Evolutionary conservation across 2,113 vertebrate genomes (phyloP).

Genomic region (Larimichthys polyactis): DNA sequence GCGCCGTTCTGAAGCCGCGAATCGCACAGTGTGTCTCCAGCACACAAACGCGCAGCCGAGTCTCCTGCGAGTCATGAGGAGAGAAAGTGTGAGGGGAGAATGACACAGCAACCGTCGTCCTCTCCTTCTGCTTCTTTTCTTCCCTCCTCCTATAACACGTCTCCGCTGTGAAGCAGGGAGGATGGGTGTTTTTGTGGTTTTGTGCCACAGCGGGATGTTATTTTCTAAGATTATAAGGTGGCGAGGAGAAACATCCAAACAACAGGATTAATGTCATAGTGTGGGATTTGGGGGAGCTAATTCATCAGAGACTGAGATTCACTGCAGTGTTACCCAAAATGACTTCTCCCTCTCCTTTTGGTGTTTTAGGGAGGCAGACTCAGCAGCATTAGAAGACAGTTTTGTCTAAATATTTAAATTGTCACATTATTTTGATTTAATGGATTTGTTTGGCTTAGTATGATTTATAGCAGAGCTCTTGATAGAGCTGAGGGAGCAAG

Average conservation of each 20-base stretch:
- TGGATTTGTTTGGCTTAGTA: too few relatives aligned
- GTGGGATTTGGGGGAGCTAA: constrained; percentile 36
- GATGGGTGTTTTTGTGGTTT: neutral
- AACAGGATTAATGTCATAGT: constrained; percentile 53
- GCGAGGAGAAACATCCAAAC: constrained; percentile 27
- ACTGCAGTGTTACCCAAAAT: constrained; percentile 8
- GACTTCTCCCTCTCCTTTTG: constrained; percentile 7
- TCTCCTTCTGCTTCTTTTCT: neutral
- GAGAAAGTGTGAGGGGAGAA: constrained; percentile 44
- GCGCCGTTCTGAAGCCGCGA: neutral
- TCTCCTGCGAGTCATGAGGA: constrained; percentile 49
- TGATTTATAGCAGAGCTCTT: too few relatives aligned
- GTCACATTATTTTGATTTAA: too few relatives aligned
- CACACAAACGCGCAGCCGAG: neutral
- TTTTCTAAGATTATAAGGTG: constrained; percentile 53
- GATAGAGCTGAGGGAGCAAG: too few relatives aligned
- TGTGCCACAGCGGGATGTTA: constrained; percentile 29
- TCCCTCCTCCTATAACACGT: neutral
- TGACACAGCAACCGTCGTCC: constrained; percentile 58
- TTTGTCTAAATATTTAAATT: too few relatives aligned
- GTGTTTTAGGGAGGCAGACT: neutral
- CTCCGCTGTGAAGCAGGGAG: neutral
- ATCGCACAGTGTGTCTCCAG: constrained; percentile 2
- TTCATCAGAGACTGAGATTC: constrained; percentile 31
- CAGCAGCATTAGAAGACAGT: neutral